phyloP scores from a whole-genome alignment of 2,797 vertebrate genomes.

The Cygnus olor region DNA sequence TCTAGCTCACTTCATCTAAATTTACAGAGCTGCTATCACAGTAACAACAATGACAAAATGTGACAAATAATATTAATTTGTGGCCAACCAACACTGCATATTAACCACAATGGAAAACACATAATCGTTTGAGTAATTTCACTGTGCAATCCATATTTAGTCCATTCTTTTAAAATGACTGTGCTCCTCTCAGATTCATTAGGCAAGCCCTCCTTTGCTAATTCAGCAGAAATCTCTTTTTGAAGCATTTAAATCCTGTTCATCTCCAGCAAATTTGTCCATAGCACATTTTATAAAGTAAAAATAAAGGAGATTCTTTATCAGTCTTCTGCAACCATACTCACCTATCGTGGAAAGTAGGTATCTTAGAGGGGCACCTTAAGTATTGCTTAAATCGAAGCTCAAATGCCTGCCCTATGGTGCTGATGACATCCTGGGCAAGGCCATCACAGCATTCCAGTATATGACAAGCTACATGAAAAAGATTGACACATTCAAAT shows the following conservation, averaged over 20 bases:
- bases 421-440: constrained; percentile 96
- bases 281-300: background rate
- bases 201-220: background rate
- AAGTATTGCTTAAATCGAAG: constrained; percentile 98
- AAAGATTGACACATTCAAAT: constrained; percentile 18
- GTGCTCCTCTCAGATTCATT: background rate
- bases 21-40: background rate
- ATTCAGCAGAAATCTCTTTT: background rate
- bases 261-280: background rate
- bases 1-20: background rate
- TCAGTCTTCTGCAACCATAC: background rate
- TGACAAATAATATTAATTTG: background rate
- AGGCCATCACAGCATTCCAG: constrained; percentile 94
- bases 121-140: background rate
- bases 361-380: constrained; percentile 91
- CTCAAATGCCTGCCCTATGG: constrained; percentile 98
- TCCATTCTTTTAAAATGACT: background rate
- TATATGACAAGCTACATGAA: constrained; percentile 91
- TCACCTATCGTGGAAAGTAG: constrained; percentile 91
- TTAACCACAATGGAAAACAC: background rate
- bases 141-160: background rate
- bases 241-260: background rate
- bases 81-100: background rate
- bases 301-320: background rate
- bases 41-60: background rate